A percentile compares a stretch with the other conserved stretches of the same genome.
Evolutionary conservation across 2,113 vertebrate species (phyloP).

Genomic region (Bubo blakistoni): DNA sequence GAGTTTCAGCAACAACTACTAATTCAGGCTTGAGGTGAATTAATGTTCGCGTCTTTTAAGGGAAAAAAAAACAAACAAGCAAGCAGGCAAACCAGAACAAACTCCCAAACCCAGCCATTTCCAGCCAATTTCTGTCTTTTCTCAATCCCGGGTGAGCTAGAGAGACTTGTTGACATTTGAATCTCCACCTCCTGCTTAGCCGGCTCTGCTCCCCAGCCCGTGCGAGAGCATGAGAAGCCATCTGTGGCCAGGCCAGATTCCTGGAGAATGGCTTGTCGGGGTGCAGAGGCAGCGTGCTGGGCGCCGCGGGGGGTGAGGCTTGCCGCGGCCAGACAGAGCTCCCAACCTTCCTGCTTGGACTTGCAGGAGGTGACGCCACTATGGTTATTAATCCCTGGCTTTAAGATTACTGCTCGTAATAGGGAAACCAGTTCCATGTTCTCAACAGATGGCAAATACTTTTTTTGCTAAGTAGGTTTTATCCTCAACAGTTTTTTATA

Average conservation of each 20-base stretch:
- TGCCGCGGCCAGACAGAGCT: not conserved
- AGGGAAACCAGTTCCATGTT: constrained; percentile 17
- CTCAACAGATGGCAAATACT: constrained; percentile 65
- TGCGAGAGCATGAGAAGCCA: not conserved
- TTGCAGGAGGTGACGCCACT: not conserved
- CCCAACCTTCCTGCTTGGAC: not conserved
- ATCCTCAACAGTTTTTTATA: not conserved
- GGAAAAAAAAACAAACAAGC: not conserved
- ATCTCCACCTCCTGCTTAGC: not conserved
- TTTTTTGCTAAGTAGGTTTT: constrained; percentile 27
- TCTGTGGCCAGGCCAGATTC: not conserved
- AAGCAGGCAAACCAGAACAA: not conserved
- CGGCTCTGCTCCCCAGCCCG: not conserved
- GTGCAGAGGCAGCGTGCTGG: not conserved
- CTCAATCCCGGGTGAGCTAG: not conserved
- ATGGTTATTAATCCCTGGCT: constrained; percentile 30
- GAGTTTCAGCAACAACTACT: not conserved
- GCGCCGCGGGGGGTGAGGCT: not conserved
- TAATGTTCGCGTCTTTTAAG: not conserved
- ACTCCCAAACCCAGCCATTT: not conserved
- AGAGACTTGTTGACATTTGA: not conserved
- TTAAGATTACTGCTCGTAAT: constrained; percentile 22
- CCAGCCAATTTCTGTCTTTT: not conserved
- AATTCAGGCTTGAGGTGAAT: not conserved
- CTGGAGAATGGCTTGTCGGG: not conserved